Percentiles rank a stretch among this genome's conserved stretches.
Conservation (phyloP, 2,113 vertebrate genomes). For the Symphodus melops region DNA sequence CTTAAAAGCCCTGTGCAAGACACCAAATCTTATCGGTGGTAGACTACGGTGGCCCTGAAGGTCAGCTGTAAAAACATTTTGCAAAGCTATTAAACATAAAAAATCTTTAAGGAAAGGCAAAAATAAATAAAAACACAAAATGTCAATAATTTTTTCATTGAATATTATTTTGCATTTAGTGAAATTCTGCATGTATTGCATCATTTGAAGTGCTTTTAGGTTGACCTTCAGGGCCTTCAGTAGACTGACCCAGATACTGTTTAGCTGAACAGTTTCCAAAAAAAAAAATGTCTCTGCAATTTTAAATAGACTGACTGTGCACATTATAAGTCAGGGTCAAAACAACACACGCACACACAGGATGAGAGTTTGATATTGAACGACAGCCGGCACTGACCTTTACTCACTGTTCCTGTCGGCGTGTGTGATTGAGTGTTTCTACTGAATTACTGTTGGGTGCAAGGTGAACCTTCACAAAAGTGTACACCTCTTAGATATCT, state of each 20-base stretch:
- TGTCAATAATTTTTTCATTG: too few species aligned
- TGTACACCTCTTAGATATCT: background rate
- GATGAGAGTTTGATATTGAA: slow-evolving; percentile 51
- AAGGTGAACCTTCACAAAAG: background rate
- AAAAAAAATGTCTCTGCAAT: slow-evolving; percentile 7
- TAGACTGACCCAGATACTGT: slow-evolving; percentile 58
- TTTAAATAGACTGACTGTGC: slow-evolving; percentile 61
- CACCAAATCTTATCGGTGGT: slow-evolving; percentile 11
- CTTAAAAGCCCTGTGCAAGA: slow-evolving; percentile 23
- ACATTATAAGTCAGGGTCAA: slow-evolving; percentile 36
- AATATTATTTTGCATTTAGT: too few species aligned
- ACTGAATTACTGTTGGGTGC: slow-evolving; percentile 1
- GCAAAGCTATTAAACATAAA: too few species aligned
- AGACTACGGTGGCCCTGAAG: background rate
- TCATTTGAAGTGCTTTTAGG: too few species aligned
- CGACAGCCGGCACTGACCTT: slow-evolving; percentile 43
- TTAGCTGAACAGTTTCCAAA: slow-evolving; percentile 15
- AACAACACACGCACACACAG: background rate
- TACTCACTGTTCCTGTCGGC: slow-evolving; percentile 9
- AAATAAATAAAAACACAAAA: too few species aligned
- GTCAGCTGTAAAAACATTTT: too few species aligned
- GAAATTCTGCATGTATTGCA: too few species aligned
- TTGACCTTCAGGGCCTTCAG: too few species aligned
- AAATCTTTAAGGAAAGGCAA: too few species aligned
- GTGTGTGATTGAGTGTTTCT: slow-evolving; percentile 14